phyloP scores from a whole-genome alignment of 2,888 invertebrate species.

The Philonicus albiceps region DNA sequence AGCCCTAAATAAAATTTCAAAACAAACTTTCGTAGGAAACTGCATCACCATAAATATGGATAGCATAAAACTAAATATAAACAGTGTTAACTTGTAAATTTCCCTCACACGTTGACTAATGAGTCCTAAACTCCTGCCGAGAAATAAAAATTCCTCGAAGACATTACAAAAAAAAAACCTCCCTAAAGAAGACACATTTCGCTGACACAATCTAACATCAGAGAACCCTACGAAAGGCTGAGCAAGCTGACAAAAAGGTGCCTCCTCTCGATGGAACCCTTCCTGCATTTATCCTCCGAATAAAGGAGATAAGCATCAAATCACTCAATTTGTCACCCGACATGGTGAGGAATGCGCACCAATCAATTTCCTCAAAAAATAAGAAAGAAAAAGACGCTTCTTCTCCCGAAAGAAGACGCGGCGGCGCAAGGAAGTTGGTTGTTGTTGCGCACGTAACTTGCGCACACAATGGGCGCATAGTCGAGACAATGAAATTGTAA shows the following conservation, averaged over 20 bases:
- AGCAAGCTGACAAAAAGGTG: neutral
- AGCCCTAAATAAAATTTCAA: neutral
- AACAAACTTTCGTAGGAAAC: neutral
- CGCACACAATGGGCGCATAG: constrained; percentile 4
- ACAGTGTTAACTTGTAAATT: neutral
- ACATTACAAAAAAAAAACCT: neutral
- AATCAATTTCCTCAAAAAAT: constrained; percentile 45
- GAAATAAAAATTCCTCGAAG: neutral
- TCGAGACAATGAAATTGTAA: constrained; percentile 39
- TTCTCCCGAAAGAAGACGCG: neutral
- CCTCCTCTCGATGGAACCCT: constrained; percentile 5
- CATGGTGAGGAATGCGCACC: constrained; percentile 49
- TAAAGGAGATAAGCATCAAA: constrained; percentile 50
- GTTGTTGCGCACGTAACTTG: neutral
- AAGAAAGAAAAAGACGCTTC: neutral
- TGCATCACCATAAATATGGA: neutral
- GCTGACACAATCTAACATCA: constrained; percentile 8
- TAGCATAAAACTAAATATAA: neutral
- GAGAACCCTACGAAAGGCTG: neutral
- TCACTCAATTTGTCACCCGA: constrained; percentile 52
- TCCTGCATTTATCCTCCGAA: constrained; percentile 38
- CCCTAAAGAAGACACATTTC: constrained; percentile 17
- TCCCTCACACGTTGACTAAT: neutral
- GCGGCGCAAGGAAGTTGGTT: neutral
- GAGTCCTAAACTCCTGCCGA: neutral